Percentiles rank a stretch among this genome's conserved stretches.
Evolutionary conservation across 2,113 vertebrate species (phyloP).

Genomic region (Spilogale gracilis): DNA sequence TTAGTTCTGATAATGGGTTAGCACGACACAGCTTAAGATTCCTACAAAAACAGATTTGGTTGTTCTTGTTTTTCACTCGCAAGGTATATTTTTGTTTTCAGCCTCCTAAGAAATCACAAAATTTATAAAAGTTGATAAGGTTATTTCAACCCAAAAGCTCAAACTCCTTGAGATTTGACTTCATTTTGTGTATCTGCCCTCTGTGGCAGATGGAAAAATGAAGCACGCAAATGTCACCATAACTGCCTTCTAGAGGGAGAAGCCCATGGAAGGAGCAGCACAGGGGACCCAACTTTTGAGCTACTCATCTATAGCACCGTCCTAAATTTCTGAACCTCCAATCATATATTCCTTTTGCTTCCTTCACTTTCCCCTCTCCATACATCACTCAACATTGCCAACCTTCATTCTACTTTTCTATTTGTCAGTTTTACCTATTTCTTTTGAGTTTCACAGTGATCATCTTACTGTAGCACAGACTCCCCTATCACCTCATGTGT

Average conservation of each 20-base stretch:
- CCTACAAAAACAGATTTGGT: conserved; percentile 21
- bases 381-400: background rate
- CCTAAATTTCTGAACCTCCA: background rate
- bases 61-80: conserved; percentile 46
- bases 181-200: background rate
- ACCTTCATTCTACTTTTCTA: background rate
- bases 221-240: background rate
- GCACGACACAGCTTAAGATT: conserved; percentile 52
- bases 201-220: background rate
- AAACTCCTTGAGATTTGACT: background rate
- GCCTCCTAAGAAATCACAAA: conserved; percentile 33
- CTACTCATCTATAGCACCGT: background rate
- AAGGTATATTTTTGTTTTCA: conserved; percentile 50
- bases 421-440: background rate
- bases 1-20: conserved; percentile 53
- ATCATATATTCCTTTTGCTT: background rate
- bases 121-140: conserved; percentile 9
- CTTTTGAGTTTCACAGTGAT: background rate
- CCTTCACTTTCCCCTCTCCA: background rate
- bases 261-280: accelerated
- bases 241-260: too few relatives aligned
- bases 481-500: background rate
- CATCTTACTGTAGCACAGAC: background rate
- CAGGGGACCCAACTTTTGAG: background rate
- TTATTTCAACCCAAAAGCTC: conserved; percentile 43